Evolutionary conservation across 2,113 vertebrate species (phyloP).

Genomic region (Neodontobutis hainanensis): DNA sequence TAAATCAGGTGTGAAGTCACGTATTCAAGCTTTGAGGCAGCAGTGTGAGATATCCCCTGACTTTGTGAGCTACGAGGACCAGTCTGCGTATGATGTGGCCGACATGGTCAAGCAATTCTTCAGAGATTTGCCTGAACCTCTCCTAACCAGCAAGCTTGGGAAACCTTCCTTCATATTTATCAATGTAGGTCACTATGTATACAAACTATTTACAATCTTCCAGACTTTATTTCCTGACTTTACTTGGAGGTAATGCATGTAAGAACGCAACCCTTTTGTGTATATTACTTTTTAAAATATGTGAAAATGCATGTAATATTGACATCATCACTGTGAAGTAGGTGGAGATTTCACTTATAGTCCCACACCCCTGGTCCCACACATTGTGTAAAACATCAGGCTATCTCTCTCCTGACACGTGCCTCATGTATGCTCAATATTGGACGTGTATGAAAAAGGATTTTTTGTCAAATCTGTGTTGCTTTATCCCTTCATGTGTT

Average conservation of each 20-base stretch:
- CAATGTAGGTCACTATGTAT: conserved; percentile 92
- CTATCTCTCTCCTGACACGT: no score
- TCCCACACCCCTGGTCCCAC: no score
- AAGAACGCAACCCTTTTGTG: no score
- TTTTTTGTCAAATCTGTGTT: not conserved
- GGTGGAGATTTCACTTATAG: no score
- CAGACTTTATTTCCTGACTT: no score
- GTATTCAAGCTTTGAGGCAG: conserved; percentile 92
- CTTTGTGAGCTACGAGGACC: conserved; percentile 88
- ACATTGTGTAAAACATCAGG: no score
- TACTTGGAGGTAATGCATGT: no score
- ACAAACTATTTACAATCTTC: no score
- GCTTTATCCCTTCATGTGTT: not conserved
- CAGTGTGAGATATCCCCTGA: conserved; percentile 92
- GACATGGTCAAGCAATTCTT: conserved; percentile 99
- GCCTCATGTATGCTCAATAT: no score
- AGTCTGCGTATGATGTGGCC: conserved; percentile 94
- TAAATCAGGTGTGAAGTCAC: conserved; percentile 95
- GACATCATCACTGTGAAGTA: no score
- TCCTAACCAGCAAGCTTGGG: conserved; percentile 94
- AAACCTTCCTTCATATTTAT: conserved; percentile 97
- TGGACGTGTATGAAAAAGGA: not conserved
- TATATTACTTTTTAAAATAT: no score
- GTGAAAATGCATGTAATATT: no score
- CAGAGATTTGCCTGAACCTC: conserved; percentile 93